phyloP scores from a whole-genome alignment of 1,140 invertebrate species.

The Lasioglossum baleicum region DNA sequence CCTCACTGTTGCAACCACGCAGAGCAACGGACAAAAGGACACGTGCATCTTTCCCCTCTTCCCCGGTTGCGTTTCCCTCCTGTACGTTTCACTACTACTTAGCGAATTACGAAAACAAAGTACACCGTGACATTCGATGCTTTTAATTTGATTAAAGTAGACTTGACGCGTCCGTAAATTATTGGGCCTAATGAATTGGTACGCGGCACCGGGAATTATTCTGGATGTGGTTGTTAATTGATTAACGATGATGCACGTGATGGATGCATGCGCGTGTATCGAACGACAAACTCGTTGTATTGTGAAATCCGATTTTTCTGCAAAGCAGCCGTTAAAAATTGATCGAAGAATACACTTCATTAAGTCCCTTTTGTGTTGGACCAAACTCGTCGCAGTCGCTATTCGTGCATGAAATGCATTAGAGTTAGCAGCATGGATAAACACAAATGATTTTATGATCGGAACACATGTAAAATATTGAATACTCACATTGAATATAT shows the following conservation, averaged over 20 bases:
- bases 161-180: slow-evolving; percentile 19
- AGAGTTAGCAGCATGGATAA: background rate
- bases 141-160: slow-evolving; percentile 60
- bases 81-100: slow-evolving; percentile 27
- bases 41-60: background rate
- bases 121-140: slow-evolving; percentile 18
- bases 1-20: background rate
- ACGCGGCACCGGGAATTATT: slow-evolving; percentile 5
- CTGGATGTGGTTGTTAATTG: slow-evolving; percentile 30
- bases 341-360: background rate
- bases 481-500: no score
- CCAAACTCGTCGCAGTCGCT: background rate
- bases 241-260: background rate
- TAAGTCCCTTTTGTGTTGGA: background rate
- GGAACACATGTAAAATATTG: no score
- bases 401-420: background rate
- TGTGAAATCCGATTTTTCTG: background rate
- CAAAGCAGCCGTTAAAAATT: background rate
- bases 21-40: no score
- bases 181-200: slow-evolving; percentile 50
- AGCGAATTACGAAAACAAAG: slow-evolving; percentile 39
- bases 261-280: no score
- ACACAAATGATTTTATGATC: no score
- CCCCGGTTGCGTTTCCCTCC: background rate
- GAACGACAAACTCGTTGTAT: no score